Evolutionary conservation across 2,113 vertebrate species (phyloP), one percentile per base, ranked within the genome.

Genomic region (Colinus virginianus): DNA sequence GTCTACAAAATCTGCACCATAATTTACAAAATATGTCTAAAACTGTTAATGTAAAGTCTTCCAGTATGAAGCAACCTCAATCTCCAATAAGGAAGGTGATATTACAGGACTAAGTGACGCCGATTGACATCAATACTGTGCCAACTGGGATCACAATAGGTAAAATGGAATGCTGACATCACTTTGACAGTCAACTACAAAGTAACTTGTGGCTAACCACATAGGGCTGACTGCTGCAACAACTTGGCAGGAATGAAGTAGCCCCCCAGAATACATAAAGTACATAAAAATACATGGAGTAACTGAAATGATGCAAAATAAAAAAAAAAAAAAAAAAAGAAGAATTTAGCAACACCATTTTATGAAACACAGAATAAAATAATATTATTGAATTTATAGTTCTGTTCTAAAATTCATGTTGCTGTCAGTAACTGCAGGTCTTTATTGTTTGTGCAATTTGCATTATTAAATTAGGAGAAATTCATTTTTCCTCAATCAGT

Each of bases 401-500:
- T 78, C 43, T 51, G 19, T 30, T 43, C 11, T 82, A 77, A 68
- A 71, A 70, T 34, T 72, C 36, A 42, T 4, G 70, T 66, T 87
- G 34, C 32, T 63, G 53, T 59, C 32, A 30, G 56, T 17, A 77
- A 72, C 46, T 4, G 8, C 62, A 84, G 64, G 55, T 92, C 66
- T 91, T 85, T 5, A 22, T 68, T 90, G 84, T 87, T 88, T 23
- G 36, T 70, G 90, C 76, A 58, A 92, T 95, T 93, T 92, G 46
- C 94, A 95, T 98, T 97, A 98, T 93, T 97, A 97, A 98, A 97
- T 97, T 53, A 97, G 94, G 94, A 97, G 86, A 94, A 86, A 95
- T 96, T 95, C 62, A 97, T 97, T 97, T 93, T 90, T 97, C 93
- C 93, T 97, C 96, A 91, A 96, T 97, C 96, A 95, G 80, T 91